phyloP scores from a whole-genome alignment of 2,888 invertebrate genomes.

The Megastigmus dorsalis region DNA sequence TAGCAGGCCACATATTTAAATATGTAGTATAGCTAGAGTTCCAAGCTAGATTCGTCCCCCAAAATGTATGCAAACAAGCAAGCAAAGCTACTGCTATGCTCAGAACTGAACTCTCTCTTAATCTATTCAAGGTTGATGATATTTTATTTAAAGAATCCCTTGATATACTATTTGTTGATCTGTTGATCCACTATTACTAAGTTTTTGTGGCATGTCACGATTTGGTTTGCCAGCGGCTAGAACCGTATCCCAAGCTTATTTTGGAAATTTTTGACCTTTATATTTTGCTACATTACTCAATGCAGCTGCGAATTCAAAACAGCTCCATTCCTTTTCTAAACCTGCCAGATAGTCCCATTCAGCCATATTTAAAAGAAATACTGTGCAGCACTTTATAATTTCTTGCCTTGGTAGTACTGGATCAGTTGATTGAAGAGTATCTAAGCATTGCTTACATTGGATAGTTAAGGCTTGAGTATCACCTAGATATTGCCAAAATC shows the following conservation, averaged over 20 bases:
- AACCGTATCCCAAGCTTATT: conserved; percentile 86
- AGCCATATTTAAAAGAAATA: conserved; percentile 87
- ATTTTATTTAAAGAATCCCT: conserved; percentile 71
- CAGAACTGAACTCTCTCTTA: conserved; percentile 85
- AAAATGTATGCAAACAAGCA: conserved; percentile 87
- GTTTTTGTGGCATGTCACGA: conserved; percentile 72
- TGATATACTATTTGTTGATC: conserved; percentile 65
- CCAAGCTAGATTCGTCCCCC: conserved; percentile 87
- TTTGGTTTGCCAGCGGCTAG: conserved; percentile 74
- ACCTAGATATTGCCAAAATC: conserved; percentile 57
- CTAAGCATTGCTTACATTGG: conserved; percentile 83
- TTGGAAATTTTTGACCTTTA: conserved; percentile 83
- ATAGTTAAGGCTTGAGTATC: conserved; percentile 75
- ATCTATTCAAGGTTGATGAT: conserved; percentile 72
- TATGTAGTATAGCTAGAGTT: conserved; percentile 90
- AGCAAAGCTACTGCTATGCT: conserved; percentile 88
- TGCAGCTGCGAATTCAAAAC: conserved; percentile 82
- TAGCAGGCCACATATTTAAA: conserved; percentile 89
- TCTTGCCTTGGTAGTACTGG: conserved; percentile 84
- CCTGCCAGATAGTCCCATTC: conserved; percentile 85
- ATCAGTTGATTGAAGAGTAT: conserved; percentile 79
- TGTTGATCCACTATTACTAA: conserved; percentile 67
- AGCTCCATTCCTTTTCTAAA: conserved; percentile 79
- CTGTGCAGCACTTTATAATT: conserved; percentile 87
- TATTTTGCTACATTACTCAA: conserved; percentile 85